phyloP scores from a whole-genome alignment of 2,113 vertebrate species.

The Noctilio leporinus region DNA sequence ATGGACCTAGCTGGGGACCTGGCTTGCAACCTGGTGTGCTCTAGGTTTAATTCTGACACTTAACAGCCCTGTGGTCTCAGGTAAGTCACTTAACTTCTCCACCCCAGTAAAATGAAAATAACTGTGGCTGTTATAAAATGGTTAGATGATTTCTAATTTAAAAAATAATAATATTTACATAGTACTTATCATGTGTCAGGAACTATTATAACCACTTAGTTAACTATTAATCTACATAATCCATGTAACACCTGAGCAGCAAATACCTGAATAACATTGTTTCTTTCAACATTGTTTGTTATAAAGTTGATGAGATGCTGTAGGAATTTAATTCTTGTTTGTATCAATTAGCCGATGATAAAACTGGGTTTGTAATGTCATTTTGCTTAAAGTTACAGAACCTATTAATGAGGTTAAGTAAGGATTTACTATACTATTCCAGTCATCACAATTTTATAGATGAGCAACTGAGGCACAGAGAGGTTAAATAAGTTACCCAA shows the following conservation, averaged over 20 bases:
- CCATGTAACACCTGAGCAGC: neutral
- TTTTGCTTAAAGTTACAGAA: neutral
- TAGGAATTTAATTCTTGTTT: neutral
- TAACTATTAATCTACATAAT: neutral
- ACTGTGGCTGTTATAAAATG: neutral
- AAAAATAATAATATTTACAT: neutral
- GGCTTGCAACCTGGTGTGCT: too few relatives aligned
- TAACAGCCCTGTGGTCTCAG: neutral
- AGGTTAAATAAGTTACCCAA: neutral
- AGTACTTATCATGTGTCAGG: neutral
- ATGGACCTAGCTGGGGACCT: too few relatives aligned
- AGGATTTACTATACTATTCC: neutral
- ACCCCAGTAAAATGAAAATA: neutral
- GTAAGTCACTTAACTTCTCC: neutral
- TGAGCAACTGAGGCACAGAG: neutral
- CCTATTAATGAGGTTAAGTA: neutral
- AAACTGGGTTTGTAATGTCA: neutral
- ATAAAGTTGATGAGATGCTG: neutral
- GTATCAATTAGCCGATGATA: neutral
- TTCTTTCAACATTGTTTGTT: neutral
- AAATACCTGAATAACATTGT: neutral
- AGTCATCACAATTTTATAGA: neutral
- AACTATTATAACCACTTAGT: neutral
- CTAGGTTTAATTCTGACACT: neutral
- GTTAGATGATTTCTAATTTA: neutral